Conservation (phyloP, 2,797 vertebrate genomes). For the Darevskia mixta region DNA sequence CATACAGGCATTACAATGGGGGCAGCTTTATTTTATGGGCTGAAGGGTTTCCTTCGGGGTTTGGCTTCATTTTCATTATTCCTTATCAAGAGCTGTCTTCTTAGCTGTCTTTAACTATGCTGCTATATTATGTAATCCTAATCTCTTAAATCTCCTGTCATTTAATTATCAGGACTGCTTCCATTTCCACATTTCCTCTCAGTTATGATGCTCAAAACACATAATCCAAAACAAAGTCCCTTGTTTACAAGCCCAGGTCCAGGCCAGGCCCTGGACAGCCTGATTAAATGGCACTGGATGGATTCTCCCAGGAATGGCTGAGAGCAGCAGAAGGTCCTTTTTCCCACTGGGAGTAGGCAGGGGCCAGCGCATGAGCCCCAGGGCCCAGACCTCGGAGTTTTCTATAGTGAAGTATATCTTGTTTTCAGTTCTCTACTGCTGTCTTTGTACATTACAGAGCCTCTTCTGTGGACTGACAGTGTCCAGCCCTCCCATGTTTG, state of each 20-base stretch:
- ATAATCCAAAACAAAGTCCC: not conserved
- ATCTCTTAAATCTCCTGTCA: constrained; percentile 4
- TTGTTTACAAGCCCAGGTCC: not conserved
- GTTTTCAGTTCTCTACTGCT: not conserved
- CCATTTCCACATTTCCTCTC: not conserved
- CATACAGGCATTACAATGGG: no score
- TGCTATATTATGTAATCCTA: not conserved
- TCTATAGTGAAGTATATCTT: not conserved
- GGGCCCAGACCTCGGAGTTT: not conserved
- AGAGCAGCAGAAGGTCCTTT: no score
- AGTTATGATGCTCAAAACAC: not conserved
- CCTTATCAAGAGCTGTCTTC: not conserved
- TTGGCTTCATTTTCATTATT: not conserved
- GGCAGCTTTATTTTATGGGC: no score
- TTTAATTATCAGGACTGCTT: not conserved
- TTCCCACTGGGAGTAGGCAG: no score
- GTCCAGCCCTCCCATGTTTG: not conserved
- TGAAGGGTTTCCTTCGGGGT: no score
- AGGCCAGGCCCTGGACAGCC: not conserved
- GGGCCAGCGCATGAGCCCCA: not conserved
- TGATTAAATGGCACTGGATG: not conserved
- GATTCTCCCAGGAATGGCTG: not conserved
- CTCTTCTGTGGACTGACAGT: not conserved
- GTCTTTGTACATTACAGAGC: not conserved
- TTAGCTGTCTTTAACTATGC: not conserved